Evolutionary conservation across 2,888 invertebrate species (phyloP).

Genomic region (Zele albiditarsus): DNA sequence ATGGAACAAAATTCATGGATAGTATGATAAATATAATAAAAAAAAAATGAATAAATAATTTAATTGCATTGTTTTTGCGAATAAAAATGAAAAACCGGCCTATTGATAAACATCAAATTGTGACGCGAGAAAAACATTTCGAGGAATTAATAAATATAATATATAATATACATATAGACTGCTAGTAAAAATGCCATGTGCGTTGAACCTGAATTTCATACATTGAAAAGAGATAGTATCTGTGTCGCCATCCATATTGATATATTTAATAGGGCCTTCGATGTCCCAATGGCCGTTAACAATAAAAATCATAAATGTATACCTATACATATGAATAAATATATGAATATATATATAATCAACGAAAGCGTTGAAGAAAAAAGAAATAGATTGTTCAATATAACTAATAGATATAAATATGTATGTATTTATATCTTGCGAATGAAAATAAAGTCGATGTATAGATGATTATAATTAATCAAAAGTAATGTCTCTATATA

Average conservation of each 20-base stretch:
- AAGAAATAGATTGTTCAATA: slow-evolving; percentile 48
- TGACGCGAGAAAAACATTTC: slow-evolving; percentile 30
- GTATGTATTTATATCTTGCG: slow-evolving; percentile 45
- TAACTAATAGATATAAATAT: slow-evolving; percentile 22
- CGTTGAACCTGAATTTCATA: slow-evolving; percentile 44
- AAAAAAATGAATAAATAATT: slow-evolving; percentile 23
- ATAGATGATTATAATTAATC: slow-evolving; percentile 37
- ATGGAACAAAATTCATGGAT: slow-evolving; percentile 23
- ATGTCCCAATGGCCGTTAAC: slow-evolving; percentile 12
- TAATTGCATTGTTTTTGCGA: background rate
- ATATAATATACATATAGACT: slow-evolving; percentile 18
- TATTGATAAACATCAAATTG: slow-evolving; percentile 35
- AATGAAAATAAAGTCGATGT: slow-evolving; percentile 50
- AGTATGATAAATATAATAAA: slow-evolving; percentile 29
- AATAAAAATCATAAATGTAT: slow-evolving; percentile 8
- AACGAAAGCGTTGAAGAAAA: slow-evolving; percentile 38
- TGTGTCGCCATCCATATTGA: slow-evolving; percentile 29
- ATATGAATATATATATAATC: slow-evolving; percentile 28
- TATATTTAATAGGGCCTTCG: slow-evolving; percentile 7
- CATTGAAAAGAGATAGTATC: slow-evolving; percentile 12
- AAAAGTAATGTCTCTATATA: background rate
- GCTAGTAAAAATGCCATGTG: slow-evolving; percentile 29
- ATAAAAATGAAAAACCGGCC: slow-evolving; percentile 40
- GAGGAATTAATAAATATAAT: slow-evolving; percentile 26
- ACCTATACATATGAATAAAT: background rate